Conservation (phyloP, 2,888 invertebrate species). For the Agonopterix arenella region DNA sequence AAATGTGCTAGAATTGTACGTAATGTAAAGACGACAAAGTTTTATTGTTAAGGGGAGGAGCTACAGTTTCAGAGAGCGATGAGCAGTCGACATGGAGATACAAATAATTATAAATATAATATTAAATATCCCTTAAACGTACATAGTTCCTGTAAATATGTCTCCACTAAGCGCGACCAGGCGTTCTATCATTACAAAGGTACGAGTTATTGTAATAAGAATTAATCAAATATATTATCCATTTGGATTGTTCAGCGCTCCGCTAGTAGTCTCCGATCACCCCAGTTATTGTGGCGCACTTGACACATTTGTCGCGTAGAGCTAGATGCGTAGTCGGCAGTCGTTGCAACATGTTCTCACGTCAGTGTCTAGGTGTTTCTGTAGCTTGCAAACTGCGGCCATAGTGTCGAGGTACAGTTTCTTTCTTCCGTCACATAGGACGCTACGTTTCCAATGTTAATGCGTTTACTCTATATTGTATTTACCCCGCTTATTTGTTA, state of each 20-base stretch:
- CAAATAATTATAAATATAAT: too few species aligned
- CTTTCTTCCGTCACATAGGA: constrained; percentile 44
- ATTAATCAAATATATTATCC: too few species aligned
- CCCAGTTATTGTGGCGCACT: constrained; percentile 46
- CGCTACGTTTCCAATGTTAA: constrained; percentile 35
- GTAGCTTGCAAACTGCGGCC: constrained; percentile 45
- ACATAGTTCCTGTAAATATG: too few species aligned
- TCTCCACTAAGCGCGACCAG: too few species aligned
- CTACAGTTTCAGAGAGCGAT: too few species aligned
- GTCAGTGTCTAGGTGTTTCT: constrained; percentile 60
- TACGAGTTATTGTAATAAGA: too few species aligned
- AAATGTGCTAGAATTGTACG: constrained; percentile 40
- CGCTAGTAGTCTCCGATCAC: too few species aligned
- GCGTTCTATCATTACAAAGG: too few species aligned
- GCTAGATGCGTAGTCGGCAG: constrained; percentile 55
- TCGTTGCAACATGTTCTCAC: constrained; percentile 44
- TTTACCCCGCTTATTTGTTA: constrained; percentile 52
- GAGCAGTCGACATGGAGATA: too few species aligned
- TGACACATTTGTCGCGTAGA: constrained; percentile 48
- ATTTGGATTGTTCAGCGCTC: too few species aligned
- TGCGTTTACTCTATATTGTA: constrained; percentile 46
- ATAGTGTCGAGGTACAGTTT: constrained; percentile 16
- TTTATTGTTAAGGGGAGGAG: constrained; percentile 5
- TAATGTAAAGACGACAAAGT: constrained; percentile 33
- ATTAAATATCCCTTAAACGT: too few species aligned